Evolutionary conservation across 2,797 vertebrate genomes (phyloP).

Genomic region (Melanotaenia nigrans): DNA sequence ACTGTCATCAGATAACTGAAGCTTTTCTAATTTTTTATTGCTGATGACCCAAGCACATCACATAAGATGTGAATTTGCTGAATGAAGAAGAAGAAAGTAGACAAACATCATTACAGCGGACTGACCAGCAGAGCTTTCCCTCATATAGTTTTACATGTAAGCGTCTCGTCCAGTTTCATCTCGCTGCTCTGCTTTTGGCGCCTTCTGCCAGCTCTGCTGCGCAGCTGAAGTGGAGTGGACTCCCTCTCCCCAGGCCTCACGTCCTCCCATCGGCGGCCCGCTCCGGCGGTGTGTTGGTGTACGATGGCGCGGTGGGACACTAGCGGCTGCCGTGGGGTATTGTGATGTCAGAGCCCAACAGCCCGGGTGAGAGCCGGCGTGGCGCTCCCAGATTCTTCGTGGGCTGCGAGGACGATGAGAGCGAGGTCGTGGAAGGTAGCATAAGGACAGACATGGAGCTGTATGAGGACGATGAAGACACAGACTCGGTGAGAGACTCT

Average conservation of each 20-base stretch:
- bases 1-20: conserved; percentile 26
- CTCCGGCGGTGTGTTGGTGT: conserved; percentile 77
- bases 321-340: conserved; percentile 86
- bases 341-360: conserved; percentile 97
- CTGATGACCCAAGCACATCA: background rate
- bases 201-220: conserved; percentile 22
- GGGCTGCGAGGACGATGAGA: conserved; percentile 97
- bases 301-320: conserved; percentile 83
- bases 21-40: background rate
- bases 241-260: conserved; percentile 53
- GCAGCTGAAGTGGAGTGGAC: conserved; percentile 33
- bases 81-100: conserved; percentile 44
- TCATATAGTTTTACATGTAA: background rate
- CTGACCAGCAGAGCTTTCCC: background rate
- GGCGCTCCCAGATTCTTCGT: conserved; percentile 96
- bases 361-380: conserved; percentile 89
- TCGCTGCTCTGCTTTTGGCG: background rate
- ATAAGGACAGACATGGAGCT: conserved; percentile 94
- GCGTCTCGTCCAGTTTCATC: background rate
- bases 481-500: conserved; percentile 83
- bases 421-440: conserved; percentile 86
- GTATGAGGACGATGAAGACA: conserved; percentile 91
- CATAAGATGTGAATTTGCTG: conserved; percentile 29
- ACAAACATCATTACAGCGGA: conserved; percentile 6
- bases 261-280: conserved; percentile 57